Percentiles rank a stretch among this genome's conserved stretches.
phyloP scores from a whole-genome alignment of 2,888 invertebrate genomes.

The Drosophila kanekoi region DNA sequence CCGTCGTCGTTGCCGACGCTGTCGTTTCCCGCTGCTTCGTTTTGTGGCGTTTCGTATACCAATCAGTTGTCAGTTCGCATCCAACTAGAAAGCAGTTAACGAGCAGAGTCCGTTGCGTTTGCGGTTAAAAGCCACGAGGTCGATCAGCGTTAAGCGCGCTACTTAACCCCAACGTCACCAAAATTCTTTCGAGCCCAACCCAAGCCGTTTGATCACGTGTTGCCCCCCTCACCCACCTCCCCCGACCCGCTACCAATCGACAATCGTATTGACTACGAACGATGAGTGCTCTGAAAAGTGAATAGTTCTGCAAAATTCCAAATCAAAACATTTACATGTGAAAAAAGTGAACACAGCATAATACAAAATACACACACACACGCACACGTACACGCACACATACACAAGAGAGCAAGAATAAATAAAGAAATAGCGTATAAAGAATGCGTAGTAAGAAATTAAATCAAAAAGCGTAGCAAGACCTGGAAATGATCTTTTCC shows the following conservation, averaged over 20 bases:
- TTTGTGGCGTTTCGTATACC: slow-evolving; percentile 59
- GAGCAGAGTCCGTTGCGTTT: slow-evolving; percentile 82
- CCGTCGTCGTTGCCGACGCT: slow-evolving; percentile 7
- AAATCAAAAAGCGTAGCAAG: slow-evolving; percentile 34
- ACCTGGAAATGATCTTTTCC: slow-evolving; percentile 53
- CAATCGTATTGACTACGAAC: slow-evolving; percentile 9
- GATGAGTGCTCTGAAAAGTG: slow-evolving; percentile 35
- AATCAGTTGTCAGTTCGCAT: slow-evolving; percentile 85
- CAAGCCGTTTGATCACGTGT: slow-evolving; percentile 53
- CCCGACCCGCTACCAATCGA: slow-evolving; percentile 2
- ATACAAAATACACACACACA: slow-evolving; percentile 32
- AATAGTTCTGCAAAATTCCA: slow-evolving; percentile 25
- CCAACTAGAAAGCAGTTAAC: slow-evolving; percentile 85
- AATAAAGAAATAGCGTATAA: slow-evolving; percentile 49
- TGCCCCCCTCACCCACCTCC: neutral
- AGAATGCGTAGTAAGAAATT: slow-evolving; percentile 65
- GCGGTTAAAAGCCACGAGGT: slow-evolving; percentile 85
- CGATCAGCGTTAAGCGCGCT: slow-evolving; percentile 75
- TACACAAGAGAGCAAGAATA: slow-evolving; percentile 26
- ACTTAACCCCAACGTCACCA: slow-evolving; percentile 63
- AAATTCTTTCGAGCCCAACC: slow-evolving; percentile 29
- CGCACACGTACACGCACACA: slow-evolving; percentile 12
- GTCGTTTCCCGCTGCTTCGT: slow-evolving; percentile 51
- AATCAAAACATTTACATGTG: slow-evolving; percentile 55
- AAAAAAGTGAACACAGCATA: slow-evolving; percentile 34